Conservation (phyloP, 2,888 invertebrate species). For the Graphium colonna region DNA sequence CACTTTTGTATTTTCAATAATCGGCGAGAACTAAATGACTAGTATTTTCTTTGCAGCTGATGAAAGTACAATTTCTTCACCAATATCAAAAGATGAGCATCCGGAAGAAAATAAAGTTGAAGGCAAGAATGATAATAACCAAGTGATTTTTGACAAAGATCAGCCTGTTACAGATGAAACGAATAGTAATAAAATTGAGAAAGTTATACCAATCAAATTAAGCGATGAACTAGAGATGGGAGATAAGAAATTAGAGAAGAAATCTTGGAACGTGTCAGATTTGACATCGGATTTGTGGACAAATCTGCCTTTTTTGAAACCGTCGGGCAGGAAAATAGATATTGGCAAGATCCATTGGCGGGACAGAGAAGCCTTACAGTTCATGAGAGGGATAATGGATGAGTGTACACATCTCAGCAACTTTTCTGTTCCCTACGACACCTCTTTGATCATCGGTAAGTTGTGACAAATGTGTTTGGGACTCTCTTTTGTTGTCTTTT, state of each 20-base stretch:
- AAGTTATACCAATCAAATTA: constrained; percentile 22
- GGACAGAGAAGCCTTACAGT: constrained; percentile 90
- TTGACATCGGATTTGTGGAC: constrained; percentile 61
- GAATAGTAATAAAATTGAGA: background rate
- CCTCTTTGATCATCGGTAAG: constrained; percentile 88
- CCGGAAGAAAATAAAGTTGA: background rate
- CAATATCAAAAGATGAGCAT: constrained; percentile 17
- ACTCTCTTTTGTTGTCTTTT: no score
- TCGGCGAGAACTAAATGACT: background rate
- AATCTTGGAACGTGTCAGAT: constrained; percentile 61
- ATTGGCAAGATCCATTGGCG: constrained; percentile 84
- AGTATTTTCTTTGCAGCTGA: background rate
- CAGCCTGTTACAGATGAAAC: background rate
- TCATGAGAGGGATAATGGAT: constrained; percentile 99
- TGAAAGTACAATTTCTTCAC: background rate
- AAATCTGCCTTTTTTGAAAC: constrained; percentile 56
- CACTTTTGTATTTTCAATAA: background rate
- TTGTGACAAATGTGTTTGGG: constrained; percentile 15
- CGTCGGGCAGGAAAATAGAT: constrained; percentile 71
- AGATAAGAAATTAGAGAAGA: constrained; percentile 40
- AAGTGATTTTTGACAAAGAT: no score
- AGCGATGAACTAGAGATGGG: constrained; percentile 23
- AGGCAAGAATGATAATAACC: background rate
- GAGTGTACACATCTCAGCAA: constrained; percentile 98
- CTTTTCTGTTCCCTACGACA: constrained; percentile 93